These are phyloP conservation scores for Corythaixoides concolor DNA, from an alignment of 2,113 vertebrate genomes.

Conservation along the genomic window DNA sequence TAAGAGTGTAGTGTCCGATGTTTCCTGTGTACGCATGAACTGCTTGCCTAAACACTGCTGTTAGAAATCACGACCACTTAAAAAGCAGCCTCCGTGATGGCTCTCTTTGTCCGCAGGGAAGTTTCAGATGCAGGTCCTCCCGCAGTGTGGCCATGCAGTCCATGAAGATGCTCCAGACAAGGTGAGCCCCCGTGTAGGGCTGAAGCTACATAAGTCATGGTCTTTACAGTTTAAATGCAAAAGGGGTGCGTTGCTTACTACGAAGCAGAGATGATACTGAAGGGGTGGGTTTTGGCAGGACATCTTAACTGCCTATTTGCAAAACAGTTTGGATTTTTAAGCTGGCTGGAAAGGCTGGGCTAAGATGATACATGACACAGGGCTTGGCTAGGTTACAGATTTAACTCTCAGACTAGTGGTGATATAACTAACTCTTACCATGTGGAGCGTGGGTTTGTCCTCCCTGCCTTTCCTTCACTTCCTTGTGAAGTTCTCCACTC, in stretches of 20 bases:
- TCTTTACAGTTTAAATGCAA: neutral
- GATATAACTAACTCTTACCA: neutral
- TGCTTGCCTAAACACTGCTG: neutral
- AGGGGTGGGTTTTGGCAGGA: neutral
- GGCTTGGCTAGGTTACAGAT: neutral
- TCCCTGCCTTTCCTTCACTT: neutral
- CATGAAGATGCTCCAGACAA: slow-evolving; percentile 98
- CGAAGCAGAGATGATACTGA: neutral
- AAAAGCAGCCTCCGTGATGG: neutral
- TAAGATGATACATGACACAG: neutral
- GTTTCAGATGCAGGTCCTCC: slow-evolving; percentile 99
- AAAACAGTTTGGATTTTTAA: neutral
- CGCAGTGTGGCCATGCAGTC: slow-evolving; percentile 97
- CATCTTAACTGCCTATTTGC: neutral
- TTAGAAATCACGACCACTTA: neutral
- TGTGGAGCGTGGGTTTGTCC: neutral
- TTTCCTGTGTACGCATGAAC: neutral
- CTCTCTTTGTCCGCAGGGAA: slow-evolving; percentile 81
- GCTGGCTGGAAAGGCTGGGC: neutral
- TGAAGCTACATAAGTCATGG: rapidly evolving
- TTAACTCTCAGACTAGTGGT: neutral
- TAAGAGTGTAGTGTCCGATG: neutral
- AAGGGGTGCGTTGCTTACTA: rapidly evolving
- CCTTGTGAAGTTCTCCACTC: neutral
- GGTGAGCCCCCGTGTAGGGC: slow-evolving; percentile 62